A percentile compares a stretch with the other conserved stretches of the same genome.
Evolutionary conservation across 2,113 vertebrate species (phyloP).

Genomic region (Syrmaticus mikado): DNA sequence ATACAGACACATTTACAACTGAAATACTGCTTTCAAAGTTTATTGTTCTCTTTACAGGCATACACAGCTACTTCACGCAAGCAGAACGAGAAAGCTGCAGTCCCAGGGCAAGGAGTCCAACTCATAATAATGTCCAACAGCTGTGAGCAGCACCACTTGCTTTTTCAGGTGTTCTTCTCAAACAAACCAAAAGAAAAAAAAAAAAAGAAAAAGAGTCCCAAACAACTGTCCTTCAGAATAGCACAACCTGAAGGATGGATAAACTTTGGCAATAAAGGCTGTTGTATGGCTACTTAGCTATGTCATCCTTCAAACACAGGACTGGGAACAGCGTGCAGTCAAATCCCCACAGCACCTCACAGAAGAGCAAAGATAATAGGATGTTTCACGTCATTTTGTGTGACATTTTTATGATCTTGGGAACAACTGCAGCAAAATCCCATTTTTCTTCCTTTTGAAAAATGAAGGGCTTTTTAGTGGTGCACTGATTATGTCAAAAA

Average conservation of each 20-base stretch:
- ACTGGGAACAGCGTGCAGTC: neutral
- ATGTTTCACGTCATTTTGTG: accelerated
- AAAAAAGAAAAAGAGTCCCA: neutral
- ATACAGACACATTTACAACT: neutral
- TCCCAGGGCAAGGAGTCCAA: neutral
- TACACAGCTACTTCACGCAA: neutral
- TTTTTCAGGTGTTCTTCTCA: neutral
- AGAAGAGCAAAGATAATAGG: neutral
- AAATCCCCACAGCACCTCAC: neutral
- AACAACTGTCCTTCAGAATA: neutral
- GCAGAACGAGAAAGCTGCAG: neutral
- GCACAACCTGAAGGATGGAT: neutral
- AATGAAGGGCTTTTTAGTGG: neutral
- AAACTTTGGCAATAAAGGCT: neutral
- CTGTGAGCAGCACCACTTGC: neutral
- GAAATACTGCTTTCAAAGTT: neutral
- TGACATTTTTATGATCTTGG: neutral
- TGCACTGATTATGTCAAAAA: neutral
- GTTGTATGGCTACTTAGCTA: neutral
- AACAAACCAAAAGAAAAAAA: neutral
- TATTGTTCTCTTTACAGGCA: neutral
- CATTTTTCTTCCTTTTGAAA: neutral
- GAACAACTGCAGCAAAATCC: neutral
- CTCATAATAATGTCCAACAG: accelerated
- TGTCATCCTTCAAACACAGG: neutral